Conservation (phyloP, 1,140 invertebrate genomes). For the Pantala flavescens region DNA sequence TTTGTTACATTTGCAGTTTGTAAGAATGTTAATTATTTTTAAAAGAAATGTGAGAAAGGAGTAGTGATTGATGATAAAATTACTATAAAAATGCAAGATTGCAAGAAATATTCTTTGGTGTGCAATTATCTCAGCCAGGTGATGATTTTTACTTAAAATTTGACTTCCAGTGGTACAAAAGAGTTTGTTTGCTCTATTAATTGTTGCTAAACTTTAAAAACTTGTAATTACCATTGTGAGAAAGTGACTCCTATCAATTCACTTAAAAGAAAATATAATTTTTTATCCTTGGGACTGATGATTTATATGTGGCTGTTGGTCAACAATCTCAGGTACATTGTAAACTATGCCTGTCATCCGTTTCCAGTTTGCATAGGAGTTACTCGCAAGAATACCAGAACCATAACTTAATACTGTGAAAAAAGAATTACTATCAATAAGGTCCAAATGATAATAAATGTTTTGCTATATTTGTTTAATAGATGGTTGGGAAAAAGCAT, state of each 20-base stretch:
- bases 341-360: conserved; percentile 4
- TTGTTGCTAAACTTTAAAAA: too few species aligned
- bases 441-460: conserved; percentile 10
- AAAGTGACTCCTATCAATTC: not conserved
- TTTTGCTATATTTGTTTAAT: conserved; percentile 8
- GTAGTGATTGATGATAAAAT: too few species aligned
- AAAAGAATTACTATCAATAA: not conserved
- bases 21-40: too few species aligned
- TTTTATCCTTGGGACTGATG: conserved; percentile 1
- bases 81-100: too few species aligned
- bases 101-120: too few species aligned
- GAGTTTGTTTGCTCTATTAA: too few species aligned
- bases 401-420: not conserved
- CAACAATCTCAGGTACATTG: not conserved
- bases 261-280: not conserved
- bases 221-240: too few species aligned
- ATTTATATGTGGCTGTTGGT: conserved; percentile 1
- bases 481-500: conserved; percentile 6
- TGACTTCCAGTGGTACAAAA: too few species aligned
- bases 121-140: too few species aligned
- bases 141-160: too few species aligned
- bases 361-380: not conserved
- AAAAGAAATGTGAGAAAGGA: too few species aligned
- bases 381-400: not conserved
- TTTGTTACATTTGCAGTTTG: too few species aligned